phyloP scores from a whole-genome alignment of 2,888 invertebrate species.

The Physocephala rufipes region DNA sequence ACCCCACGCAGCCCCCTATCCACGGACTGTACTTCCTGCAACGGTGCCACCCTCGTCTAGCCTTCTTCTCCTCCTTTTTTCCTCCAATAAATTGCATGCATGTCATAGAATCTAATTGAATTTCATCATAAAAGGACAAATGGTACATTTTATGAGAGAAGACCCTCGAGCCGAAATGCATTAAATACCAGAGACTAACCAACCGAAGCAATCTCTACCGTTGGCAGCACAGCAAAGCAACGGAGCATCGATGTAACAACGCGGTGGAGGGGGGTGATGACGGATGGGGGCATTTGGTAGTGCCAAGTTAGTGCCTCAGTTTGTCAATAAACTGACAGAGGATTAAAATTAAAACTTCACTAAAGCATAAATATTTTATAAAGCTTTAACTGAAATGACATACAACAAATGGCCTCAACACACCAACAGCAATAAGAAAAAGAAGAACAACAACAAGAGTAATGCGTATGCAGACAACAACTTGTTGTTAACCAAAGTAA shows the following conservation, averaged over 20 bases:
- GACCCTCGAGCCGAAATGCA: constrained; percentile 16
- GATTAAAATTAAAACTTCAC: constrained; percentile 45
- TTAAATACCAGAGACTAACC: background rate
- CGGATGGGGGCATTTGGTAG: background rate
- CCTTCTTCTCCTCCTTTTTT: too few species aligned
- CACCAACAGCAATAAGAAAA: background rate
- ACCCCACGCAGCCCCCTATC: too few species aligned
- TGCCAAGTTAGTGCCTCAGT: constrained; percentile 41
- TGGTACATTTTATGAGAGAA: constrained; percentile 17
- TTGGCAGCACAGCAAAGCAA: background rate
- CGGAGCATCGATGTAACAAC: background rate
- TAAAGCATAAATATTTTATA: constrained; percentile 36
- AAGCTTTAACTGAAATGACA: constrained; percentile 17
- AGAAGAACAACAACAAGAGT: background rate
- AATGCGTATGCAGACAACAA: background rate
- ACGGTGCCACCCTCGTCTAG: too few species aligned
- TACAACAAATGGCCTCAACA: background rate
- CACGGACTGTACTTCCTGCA: too few species aligned
- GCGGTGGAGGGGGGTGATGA: background rate
- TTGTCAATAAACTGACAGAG: constrained; percentile 45
- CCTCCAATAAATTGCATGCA: background rate
- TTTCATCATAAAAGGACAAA: constrained; percentile 21
- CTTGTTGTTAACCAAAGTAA: constrained; percentile 21
- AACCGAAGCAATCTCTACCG: too few species aligned
- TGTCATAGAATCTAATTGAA: constrained; percentile 19